phyloP scores from a whole-genome alignment of 2,797 vertebrate genomes.

The Scolopax bukidnonensis region DNA sequence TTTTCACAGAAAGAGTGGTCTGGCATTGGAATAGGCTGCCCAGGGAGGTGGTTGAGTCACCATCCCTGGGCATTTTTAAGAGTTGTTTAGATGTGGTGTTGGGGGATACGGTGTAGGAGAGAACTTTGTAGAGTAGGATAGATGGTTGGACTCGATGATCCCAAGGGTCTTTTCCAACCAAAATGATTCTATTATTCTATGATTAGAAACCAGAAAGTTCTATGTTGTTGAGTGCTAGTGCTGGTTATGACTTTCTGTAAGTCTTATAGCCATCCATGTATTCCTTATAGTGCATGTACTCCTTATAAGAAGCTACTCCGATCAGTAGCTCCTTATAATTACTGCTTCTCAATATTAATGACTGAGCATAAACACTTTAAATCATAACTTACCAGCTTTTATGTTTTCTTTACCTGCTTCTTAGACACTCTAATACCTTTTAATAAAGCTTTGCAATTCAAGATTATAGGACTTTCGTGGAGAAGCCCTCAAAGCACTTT shows the following conservation, averaged over 20 bases:
- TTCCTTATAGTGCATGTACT: too few relatives aligned
- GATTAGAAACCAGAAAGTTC: not conserved
- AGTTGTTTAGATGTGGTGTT: too few relatives aligned
- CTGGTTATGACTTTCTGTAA: not conserved
- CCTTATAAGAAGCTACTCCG: too few relatives aligned
- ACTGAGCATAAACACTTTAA: not conserved
- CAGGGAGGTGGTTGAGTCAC: too few relatives aligned
- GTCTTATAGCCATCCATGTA: not conserved
- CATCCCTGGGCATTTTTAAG: too few relatives aligned
- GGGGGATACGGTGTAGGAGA: too few relatives aligned
- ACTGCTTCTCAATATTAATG: not conserved
- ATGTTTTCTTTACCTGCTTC: slow-evolving; percentile 27
- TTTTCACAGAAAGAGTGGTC: too few relatives aligned
- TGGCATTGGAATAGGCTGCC: too few relatives aligned
- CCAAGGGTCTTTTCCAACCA: too few relatives aligned
- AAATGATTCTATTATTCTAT: too few relatives aligned
- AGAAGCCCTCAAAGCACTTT: slow-evolving; percentile 22
- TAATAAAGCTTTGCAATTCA: slow-evolving; percentile 36
- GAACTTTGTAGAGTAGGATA: too few relatives aligned
- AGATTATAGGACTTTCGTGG: slow-evolving; percentile 15
- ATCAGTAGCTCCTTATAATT: not conserved
- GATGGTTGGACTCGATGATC: too few relatives aligned
- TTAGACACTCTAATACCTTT: slow-evolving; percentile 15
- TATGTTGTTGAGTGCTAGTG: not conserved
- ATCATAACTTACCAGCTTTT: slow-evolving; percentile 1